These are phyloP conservation scores for Phoeniculus purpureus DNA, from an alignment of 2,797 vertebrate species.

Conservation along the genomic window DNA sequence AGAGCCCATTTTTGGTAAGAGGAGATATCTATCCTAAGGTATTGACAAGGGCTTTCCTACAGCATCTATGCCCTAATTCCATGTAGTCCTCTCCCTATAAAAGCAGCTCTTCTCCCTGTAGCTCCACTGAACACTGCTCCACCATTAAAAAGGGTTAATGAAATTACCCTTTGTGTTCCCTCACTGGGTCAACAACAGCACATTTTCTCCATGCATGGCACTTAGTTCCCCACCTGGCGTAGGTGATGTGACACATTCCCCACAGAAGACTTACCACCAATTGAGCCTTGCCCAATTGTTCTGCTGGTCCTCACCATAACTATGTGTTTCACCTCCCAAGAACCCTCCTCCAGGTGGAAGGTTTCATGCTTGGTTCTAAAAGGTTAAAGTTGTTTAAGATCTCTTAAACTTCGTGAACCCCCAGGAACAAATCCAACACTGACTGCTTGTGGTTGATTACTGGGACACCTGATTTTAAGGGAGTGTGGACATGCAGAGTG, in stretches of 20 bases:
- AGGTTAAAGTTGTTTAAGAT: neutral
- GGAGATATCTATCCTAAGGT: neutral
- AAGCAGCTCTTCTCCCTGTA: neutral
- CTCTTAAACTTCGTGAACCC: neutral
- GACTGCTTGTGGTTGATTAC: neutral
- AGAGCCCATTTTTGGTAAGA: neutral
- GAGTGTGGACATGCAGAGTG: rapidly evolving
- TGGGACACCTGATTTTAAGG: neutral
- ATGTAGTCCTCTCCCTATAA: neutral
- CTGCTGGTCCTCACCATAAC: neutral
- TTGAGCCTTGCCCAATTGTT: neutral
- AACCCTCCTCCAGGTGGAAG: neutral
- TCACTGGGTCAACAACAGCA: neutral
- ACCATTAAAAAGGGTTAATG: neutral
- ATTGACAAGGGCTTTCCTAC: neutral
- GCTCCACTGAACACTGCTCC: neutral
- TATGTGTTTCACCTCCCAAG: neutral
- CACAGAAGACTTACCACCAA: neutral
- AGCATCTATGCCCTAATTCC: neutral
- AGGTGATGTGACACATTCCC: neutral
- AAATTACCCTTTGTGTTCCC: neutral
- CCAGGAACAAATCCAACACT: neutral
- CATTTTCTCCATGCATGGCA: neutral
- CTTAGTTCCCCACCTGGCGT: rapidly evolving
- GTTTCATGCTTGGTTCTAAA: neutral